Percentiles rank a stretch among this genome's conserved stretches.
Evolutionary conservation across 2,888 invertebrate genomes (phyloP).

Genomic region (Acleris laterana): DNA sequence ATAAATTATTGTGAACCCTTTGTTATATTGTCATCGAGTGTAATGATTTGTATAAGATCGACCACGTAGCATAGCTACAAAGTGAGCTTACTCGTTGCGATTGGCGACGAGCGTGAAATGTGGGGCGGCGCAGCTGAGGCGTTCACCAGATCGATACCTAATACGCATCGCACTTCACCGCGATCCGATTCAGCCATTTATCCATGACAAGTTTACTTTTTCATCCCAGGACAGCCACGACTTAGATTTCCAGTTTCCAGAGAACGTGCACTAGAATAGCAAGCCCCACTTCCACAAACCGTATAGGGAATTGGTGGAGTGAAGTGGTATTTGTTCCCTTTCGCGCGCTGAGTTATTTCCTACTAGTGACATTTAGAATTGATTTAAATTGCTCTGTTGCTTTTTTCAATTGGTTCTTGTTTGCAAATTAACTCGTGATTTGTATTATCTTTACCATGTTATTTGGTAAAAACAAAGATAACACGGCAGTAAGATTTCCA

Average conservation of each 20-base stretch:
- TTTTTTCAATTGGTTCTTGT: background rate
- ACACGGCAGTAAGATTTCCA: background rate
- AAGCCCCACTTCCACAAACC: background rate
- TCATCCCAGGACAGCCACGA: conserved; percentile 1
- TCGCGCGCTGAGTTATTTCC: conserved; percentile 1
- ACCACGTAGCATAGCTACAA: conserved; percentile 38
- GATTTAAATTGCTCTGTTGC: conserved; percentile 2
- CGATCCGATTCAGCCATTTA: conserved; percentile 67
- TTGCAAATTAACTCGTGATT: background rate
- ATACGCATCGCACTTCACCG: conserved; percentile 73
- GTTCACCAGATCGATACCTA: conserved; percentile 77
- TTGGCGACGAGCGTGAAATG: conserved; percentile 73
- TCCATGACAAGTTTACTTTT: conserved; percentile 43
- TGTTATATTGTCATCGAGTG: conserved; percentile 48
- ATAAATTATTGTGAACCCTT: too few species aligned
- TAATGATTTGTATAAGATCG: conserved; percentile 53
- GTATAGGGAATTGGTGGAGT: background rate
- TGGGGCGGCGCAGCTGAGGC: conserved; percentile 73
- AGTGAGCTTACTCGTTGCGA: conserved; percentile 60
- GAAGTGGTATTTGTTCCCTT: background rate
- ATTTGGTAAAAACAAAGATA: background rate
- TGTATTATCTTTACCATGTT: background rate
- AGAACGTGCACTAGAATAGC: conserved; percentile 15
- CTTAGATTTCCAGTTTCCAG: conserved; percentile 12
- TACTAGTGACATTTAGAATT: background rate